Evolutionary conservation across 2,888 invertebrate genomes (phyloP), one percentile per base, ranked within the genome.

Genomic region (Aquatica leii): DNA sequence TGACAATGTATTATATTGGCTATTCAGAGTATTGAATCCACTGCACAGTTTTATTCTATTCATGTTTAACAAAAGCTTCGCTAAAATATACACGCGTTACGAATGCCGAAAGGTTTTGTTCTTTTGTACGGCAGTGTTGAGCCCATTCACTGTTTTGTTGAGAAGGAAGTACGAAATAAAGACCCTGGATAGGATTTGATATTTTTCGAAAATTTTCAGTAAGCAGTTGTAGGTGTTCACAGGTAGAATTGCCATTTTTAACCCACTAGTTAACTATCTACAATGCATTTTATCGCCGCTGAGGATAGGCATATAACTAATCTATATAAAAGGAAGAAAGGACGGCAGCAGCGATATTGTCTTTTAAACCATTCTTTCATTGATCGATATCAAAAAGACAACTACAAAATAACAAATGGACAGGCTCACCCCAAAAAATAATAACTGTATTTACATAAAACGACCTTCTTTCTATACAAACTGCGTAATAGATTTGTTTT

Each of bases 11-110:
- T 81, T 81, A 80, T 81, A 80, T 81, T 79, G 76, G 77, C 77
- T 74, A 79, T 78, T 80, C 76, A 78, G 66, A 68, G 77, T 74
- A 79, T 78, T 79, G 78, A 80, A 80, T 79, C 77, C 75, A 72
- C 76, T 77, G 77, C 77, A 80, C 78, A 80, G 79, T 80, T 80
- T 81, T 79, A 80, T 80, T 78, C 80, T 77, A 78, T 78, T 78
- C 75, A 77, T 68, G 69, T 73, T 73, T 73, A 72, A 77, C 77
- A 78, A 78, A 74, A 70, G 76, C 71, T 69, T 71, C 74, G 77
- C 79, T 80, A 81, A 81, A 81, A 81, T 81, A 82, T 80, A 81
- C 81, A 82, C 81, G 81, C 81, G 80, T 81, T 81, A 75, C 80
- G 77, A 81, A 81, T 81, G 78, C 81, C 81, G 80, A 80, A 81